phyloP scores from a whole-genome alignment of 2,113 vertebrate species.

The Datnioides undecimradiatus region DNA sequence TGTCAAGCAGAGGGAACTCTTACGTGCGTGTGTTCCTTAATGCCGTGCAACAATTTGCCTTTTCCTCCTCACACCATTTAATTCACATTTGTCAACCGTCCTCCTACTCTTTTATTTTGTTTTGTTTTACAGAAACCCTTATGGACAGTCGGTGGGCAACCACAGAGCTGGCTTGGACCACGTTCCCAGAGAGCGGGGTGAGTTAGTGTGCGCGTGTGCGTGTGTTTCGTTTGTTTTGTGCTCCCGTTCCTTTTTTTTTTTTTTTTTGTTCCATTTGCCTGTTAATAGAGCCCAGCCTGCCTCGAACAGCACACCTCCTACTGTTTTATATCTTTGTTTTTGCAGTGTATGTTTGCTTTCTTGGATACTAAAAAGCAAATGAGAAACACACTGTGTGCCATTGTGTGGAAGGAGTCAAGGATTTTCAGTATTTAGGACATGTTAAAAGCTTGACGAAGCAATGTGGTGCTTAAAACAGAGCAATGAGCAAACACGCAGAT shows the following conservation, averaged over 20 bases:
- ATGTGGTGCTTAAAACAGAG: slow-evolving; percentile 26
- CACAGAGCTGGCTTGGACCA: slow-evolving; percentile 97
- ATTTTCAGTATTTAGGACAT: slow-evolving; percentile 22
- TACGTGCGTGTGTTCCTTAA: slow-evolving; percentile 40
- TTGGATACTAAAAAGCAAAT: slow-evolving; percentile 68
- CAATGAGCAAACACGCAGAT: slow-evolving; percentile 33
- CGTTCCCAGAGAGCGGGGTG: slow-evolving; percentile 98
- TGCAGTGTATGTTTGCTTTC: slow-evolving; percentile 71
- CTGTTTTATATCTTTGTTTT: slow-evolving; percentile 82
- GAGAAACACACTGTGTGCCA: slow-evolving; percentile 62
- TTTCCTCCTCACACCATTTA: slow-evolving; percentile 28
- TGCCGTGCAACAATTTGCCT: slow-evolving; percentile 28
- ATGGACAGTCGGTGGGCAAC: slow-evolving; percentile 99
- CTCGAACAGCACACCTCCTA: slow-evolving; percentile 74
- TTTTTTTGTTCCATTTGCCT: slow-evolving; percentile 80
- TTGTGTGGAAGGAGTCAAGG: slow-evolving; percentile 28
- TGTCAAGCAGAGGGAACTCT: slow-evolving; percentile 13
- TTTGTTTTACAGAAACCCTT: slow-evolving; percentile 92
- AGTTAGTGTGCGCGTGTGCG: slow-evolving; percentile 79
- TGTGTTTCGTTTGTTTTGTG: slow-evolving; percentile 39
- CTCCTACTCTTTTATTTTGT: slow-evolving; percentile 62
- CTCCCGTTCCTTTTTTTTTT: not conserved
- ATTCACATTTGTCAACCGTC: slow-evolving; percentile 52
- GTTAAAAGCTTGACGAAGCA: slow-evolving; percentile 15
- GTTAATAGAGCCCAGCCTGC: slow-evolving; percentile 76